These are phyloP conservation scores for Drosophila azteca DNA, from an alignment of 1,140 invertebrate genomes.

Conservation along the genomic window DNA sequence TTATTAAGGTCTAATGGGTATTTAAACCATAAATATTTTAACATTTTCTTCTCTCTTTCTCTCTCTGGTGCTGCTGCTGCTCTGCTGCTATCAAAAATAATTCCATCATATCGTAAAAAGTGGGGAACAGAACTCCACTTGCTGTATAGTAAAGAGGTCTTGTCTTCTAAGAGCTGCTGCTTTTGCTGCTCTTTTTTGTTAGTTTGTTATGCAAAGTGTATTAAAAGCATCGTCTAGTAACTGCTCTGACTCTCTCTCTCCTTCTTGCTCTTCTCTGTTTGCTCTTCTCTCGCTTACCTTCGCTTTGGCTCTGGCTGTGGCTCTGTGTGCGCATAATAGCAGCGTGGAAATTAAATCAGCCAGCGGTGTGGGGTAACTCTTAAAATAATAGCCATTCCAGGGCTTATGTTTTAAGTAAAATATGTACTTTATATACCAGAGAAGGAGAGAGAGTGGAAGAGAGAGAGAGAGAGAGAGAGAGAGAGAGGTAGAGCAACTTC, in stretches of 20 bases:
- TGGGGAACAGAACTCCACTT: neutral
- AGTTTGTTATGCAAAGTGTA: constrained; percentile 44
- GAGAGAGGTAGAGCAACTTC: constrained; percentile 7
- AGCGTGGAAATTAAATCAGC: constrained; percentile 75
- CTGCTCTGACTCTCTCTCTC: neutral
- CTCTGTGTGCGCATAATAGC: constrained; percentile 77
- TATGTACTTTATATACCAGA: constrained; percentile 62
- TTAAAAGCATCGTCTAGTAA: constrained; percentile 46
- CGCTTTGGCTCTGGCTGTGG: constrained; percentile 29
- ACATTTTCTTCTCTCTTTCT: neutral
- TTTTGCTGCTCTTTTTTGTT: constrained; percentile 23
- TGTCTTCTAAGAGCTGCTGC: neutral
- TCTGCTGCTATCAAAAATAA: constrained; percentile 16
- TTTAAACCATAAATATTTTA: no score
- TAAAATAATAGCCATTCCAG: constrained; percentile 82
- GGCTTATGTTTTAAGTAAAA: constrained; percentile 79
- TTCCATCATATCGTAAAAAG: constrained; percentile 41
- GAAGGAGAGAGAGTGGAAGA: neutral
- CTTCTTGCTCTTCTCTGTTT: constrained; percentile 10
- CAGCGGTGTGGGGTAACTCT: constrained; percentile 60
- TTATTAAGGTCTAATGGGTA: no score
- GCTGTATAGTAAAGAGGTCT: constrained; percentile 1
- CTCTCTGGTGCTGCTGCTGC: no score
- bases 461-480: constrained; percentile 1
- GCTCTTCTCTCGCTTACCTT: constrained; percentile 55